Conservation (phyloP, 1,140 invertebrate genomes). For the Drosophila varians region DNA sequence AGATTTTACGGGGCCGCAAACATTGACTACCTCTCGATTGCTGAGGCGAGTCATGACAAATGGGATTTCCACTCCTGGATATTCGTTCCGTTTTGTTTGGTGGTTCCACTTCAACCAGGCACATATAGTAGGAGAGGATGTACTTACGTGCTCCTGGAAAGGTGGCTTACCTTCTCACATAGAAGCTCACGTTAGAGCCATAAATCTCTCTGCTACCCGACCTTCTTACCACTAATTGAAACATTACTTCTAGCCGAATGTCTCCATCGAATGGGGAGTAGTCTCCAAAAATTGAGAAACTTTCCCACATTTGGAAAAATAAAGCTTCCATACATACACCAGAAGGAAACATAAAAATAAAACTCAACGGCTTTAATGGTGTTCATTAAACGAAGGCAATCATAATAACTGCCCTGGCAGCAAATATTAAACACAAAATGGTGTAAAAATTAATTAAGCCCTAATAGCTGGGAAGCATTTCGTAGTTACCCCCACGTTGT, state of each 20-base stretch:
- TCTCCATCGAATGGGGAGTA: constrained; percentile 26
- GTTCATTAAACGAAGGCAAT: constrained; percentile 43
- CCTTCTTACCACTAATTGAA: constrained; percentile 29
- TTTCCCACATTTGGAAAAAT: too few species aligned
- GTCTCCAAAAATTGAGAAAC: constrained; percentile 14
- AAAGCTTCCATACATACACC: too few species aligned
- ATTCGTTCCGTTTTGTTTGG: background rate
- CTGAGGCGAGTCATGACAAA: constrained; percentile 60
- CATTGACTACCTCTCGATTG: constrained; percentile 24
- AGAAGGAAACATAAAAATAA: constrained; percentile 33
- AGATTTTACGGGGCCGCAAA: constrained; percentile 68
- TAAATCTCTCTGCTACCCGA: constrained; percentile 8
- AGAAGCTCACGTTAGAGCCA: background rate
- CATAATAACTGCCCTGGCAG: constrained; percentile 38
- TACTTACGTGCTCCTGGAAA: background rate
- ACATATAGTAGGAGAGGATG: background rate
- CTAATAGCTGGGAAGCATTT: constrained; percentile 52
- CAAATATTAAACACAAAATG: constrained; percentile 40
- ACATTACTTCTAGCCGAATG: constrained; percentile 25
- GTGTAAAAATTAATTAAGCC: constrained; percentile 54
- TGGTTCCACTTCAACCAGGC: background rate
- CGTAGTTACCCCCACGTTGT: background rate
- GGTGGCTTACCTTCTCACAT: background rate
- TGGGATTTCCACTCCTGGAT: constrained; percentile 37
- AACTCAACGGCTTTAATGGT: constrained; percentile 36